Evolutionary conservation across 2,797 vertebrate species (phyloP).

Genomic region (Hoplostethus mediterraneus): DNA sequence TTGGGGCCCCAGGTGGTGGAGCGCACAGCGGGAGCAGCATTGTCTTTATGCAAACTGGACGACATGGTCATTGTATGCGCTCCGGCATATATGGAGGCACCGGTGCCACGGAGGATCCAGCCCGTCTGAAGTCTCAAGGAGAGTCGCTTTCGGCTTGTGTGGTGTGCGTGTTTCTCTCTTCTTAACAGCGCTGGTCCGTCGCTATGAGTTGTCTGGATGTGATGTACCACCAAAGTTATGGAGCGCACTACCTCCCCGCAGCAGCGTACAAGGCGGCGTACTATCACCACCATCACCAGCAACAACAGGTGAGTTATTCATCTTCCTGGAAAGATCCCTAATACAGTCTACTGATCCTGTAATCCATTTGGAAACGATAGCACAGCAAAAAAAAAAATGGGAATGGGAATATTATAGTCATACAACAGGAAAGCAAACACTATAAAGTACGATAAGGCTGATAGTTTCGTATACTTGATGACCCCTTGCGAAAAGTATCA

Average conservation of each 20-base stretch:
- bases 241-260: conserved; percentile 88
- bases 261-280: conserved; percentile 88
- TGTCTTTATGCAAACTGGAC: conserved; percentile 86
- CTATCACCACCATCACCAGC: conserved; percentile 81
- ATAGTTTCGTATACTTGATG: no score
- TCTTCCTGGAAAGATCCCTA: neutral
- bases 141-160: conserved; percentile 49
- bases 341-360: no score
- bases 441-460: no score
- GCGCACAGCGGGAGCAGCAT: conserved; percentile 81
- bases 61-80: conserved; percentile 84
- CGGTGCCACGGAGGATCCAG: conserved; percentile 68
- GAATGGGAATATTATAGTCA: no score
- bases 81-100: conserved; percentile 84
- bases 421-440: no score
- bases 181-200: conserved; percentile 65
- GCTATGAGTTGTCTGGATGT: conserved; percentile 98
- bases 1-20: conserved; percentile 77
- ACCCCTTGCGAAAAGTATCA: no score
- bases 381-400: no score
- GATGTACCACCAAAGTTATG: conserved; percentile 95
- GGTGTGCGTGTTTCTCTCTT: conserved; percentile 30
- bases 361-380: no score
- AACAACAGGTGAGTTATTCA: conserved; percentile 89
- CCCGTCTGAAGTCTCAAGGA: conserved; percentile 73